A percentile compares a stretch with the other conserved stretches of the same genome.
Conservation (phyloP, 1,140 invertebrate genomes). For the Gryllus bimaculatus region DNA sequence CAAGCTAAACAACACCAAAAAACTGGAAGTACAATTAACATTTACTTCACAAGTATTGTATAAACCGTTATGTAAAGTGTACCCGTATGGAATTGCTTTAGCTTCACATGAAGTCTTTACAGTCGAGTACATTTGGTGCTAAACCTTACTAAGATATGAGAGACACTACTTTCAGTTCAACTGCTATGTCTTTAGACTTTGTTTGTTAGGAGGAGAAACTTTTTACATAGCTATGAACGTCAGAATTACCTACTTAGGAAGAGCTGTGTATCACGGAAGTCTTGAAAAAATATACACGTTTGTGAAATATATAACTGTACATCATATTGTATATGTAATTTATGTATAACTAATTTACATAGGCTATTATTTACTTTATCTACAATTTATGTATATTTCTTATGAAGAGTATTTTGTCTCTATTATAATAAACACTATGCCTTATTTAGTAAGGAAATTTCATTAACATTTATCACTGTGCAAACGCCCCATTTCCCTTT, state of each 20-base stretch:
- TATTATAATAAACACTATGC: not conserved
- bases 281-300: conserved; percentile 22
- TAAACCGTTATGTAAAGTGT: not conserved
- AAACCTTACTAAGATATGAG: not conserved
- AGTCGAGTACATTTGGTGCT: not conserved
- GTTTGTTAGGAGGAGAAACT: not conserved
- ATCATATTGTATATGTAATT: conserved; percentile 17
- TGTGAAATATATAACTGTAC: conserved; percentile 19
- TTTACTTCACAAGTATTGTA: not conserved
- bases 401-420: not conserved
- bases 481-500: not conserved
- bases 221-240: not conserved
- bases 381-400: conserved; percentile 19
- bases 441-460: conserved; percentile 3
- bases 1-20: too few species aligned
- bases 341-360: conserved; percentile 13
- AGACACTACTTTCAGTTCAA: not conserved
- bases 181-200: not conserved
- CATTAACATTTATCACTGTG: not conserved
- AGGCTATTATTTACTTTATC: conserved; percentile 12
- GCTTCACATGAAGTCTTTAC: not conserved
- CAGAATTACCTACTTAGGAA: conserved; percentile 17
- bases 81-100: not conserved
- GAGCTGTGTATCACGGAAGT: conserved; percentile 20
- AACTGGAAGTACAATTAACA: not conserved